Conservation (phyloP, 1,140 invertebrate species). For the Penaeus indicus region DNA sequence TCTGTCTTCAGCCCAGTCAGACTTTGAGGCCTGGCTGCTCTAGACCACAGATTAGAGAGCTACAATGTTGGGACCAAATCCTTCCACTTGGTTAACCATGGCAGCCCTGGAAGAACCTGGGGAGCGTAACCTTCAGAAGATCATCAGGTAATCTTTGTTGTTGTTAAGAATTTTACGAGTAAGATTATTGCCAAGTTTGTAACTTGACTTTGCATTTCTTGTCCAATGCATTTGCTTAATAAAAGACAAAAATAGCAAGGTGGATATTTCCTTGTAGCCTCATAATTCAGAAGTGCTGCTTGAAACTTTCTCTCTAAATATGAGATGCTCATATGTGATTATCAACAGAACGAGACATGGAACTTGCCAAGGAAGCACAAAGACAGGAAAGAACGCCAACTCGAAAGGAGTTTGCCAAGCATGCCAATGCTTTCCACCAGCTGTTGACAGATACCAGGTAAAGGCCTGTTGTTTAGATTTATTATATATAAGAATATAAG, state of each 20-base stretch:
- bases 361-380: constrained; percentile 85
- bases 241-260: too few relatives aligned
- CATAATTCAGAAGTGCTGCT: too few relatives aligned
- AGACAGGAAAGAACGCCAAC: constrained; percentile 97
- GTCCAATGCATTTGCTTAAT: too few relatives aligned
- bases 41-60: constrained; percentile 98
- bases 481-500: constrained; percentile 69
- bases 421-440: constrained; percentile 98
- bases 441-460: constrained; percentile 97
- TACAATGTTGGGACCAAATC: constrained; percentile 99
- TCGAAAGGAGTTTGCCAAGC: constrained; percentile 98
- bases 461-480: constrained; percentile 67
- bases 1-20: constrained; percentile 93
- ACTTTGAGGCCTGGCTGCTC: constrained; percentile 96
- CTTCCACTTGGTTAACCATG: constrained; percentile 99
- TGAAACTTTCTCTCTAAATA: too few relatives aligned
- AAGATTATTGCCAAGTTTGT: not conserved
- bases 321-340: not conserved
- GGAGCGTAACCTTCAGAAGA: constrained; percentile 98
- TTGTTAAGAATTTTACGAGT: not conserved
- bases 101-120: constrained; percentile 99
- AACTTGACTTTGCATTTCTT: not conserved
- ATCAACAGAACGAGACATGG: constrained; percentile 68
- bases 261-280: too few relatives aligned
- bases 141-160: constrained; percentile 80